These are phyloP conservation scores for Scaptomyza reducta DNA, from an alignment of 2,888 invertebrate genomes.

Conservation along the genomic window DNA sequence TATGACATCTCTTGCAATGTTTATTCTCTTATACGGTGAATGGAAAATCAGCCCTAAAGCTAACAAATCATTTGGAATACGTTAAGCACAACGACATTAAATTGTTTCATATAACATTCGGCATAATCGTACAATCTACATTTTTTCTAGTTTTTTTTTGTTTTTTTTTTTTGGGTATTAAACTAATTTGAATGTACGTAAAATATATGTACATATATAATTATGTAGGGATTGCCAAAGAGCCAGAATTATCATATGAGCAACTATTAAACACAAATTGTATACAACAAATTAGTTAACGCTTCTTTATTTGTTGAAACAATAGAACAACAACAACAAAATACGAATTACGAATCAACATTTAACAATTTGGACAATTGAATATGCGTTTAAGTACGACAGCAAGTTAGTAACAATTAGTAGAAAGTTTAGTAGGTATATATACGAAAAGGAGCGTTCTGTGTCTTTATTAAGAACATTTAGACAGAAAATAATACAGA, in stretches of 20 bases:
- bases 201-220: slow-evolving; percentile 4
- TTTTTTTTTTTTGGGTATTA: background rate
- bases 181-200: background rate
- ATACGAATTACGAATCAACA: slow-evolving; percentile 59
- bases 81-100: slow-evolving; percentile 72
- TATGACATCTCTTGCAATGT: slow-evolving; percentile 1
- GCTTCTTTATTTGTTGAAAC: slow-evolving; percentile 16
- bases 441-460: slow-evolving; percentile 55
- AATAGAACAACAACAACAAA: slow-evolving; percentile 48
- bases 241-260: slow-evolving; percentile 28
- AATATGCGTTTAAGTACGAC: slow-evolving; percentile 61
- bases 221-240: slow-evolving; percentile 22
- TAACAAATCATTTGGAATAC: slow-evolving; percentile 68
- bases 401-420: slow-evolving; percentile 71
- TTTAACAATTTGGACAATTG: slow-evolving; percentile 55
- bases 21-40: slow-evolving; percentile 22
- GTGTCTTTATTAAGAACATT: slow-evolving; percentile 55
- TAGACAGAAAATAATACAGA: slow-evolving; percentile 56
- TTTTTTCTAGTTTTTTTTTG: background rate
- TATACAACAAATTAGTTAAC: slow-evolving; percentile 48
- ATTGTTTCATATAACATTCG: slow-evolving; percentile 45
- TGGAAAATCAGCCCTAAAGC: slow-evolving; percentile 39
- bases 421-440: slow-evolving; percentile 40
- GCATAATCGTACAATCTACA: slow-evolving; percentile 17
- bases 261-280: slow-evolving; percentile 43